Percentiles rank a stretch among this genome's conserved stretches.
phyloP scores from a whole-genome alignment of 2,888 invertebrate species.

The Pyrochroa serraticornis region DNA sequence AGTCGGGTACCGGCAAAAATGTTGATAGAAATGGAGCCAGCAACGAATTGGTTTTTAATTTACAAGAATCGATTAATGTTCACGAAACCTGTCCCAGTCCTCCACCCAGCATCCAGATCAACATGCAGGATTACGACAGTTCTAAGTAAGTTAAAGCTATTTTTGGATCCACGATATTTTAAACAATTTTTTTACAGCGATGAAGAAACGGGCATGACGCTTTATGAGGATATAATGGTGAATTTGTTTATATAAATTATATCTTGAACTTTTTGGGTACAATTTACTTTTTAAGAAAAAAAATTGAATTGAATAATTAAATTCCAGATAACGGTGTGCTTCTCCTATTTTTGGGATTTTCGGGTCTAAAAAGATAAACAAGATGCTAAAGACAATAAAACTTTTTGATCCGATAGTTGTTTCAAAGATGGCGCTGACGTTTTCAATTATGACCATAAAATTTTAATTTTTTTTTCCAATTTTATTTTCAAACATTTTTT shows the following conservation, averaged over 20 bases:
- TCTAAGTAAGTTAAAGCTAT: conserved; percentile 9
- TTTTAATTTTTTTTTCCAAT: too few species aligned
- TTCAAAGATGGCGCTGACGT: too few species aligned
- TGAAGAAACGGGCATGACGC: conserved; percentile 70
- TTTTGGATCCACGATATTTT: conserved; percentile 12
- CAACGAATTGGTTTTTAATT: conserved; percentile 12
- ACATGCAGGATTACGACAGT: conserved; percentile 53
- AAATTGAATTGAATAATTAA: too few species aligned
- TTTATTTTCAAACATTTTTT: too few species aligned
- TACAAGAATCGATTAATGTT: conserved; percentile 48
- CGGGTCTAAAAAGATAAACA: too few species aligned
- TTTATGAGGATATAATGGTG: conserved; percentile 76
- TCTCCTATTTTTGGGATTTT: too few species aligned
- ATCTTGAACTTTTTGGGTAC: too few species aligned
- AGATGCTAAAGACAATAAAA: too few species aligned
- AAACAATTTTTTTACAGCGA: conserved; percentile 55
- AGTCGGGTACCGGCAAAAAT: conserved; percentile 19
- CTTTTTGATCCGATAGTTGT: too few species aligned
- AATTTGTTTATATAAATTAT: conserved; percentile 44
- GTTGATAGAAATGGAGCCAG: conserved; percentile 6
- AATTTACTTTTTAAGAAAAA: too few species aligned
- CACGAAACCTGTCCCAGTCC: conserved; percentile 57
- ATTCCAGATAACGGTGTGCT: too few species aligned
- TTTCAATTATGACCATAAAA: too few species aligned
- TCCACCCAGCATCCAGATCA: conserved; percentile 61